Base-by-base conservation (phyloP, 2,797 vertebrate species). In the Cirrhinus mrigala region DNA sequence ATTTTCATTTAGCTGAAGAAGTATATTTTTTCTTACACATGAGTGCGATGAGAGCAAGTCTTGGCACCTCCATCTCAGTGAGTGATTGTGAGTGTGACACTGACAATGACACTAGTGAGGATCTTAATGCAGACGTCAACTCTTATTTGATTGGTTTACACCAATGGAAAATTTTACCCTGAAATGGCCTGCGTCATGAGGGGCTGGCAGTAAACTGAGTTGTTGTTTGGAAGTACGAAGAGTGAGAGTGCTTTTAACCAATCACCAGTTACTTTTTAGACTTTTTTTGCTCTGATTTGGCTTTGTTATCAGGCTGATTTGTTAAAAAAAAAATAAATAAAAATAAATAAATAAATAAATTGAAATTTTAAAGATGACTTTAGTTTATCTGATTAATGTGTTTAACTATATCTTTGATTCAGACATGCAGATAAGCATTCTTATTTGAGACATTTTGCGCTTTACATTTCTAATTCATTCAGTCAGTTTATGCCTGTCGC, bases 51-150 rank as follows among this genome's bases (percentile, higher is more conserved):
- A 75, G 1, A 52, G 46, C 18, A 14, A 27, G 11, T 82, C 48
- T 52, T 54, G 33, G 14, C 58, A 4, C 18, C 66, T 85, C 82
- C 87, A 88, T 88, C 73, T 84, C 40, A 16, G 44, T 18, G 22
- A 44, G 78, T 68, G 62, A 81, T 44, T 58, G 44, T 68, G 85
- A 29, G 24, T 15, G 18, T 60, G 58, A 60, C 1, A 27, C 10
- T 62, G 20, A 3, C 20, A 33, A 52, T 52, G 71, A 73, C 3
- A 62, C 58, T 27, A 29, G n/a, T 76, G 6, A 58, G 52, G 52
- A 29, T 76, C 73, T 54, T 37, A 33, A 68, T 68, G 64, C 15
- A 20, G 2, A 29, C n/a, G 2, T 5, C 15, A 40, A 62, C 50
- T 52, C 27, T 12, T 16, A 68, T 78, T 22, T 78, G 27, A 44